A percentile compares a stretch with the other conserved stretches of the same genome.
These are phyloP conservation scores for Dolichallabes microphthalmus DNA, from an alignment of 2,113 vertebrate genomes.

Conservation along the genomic window DNA sequence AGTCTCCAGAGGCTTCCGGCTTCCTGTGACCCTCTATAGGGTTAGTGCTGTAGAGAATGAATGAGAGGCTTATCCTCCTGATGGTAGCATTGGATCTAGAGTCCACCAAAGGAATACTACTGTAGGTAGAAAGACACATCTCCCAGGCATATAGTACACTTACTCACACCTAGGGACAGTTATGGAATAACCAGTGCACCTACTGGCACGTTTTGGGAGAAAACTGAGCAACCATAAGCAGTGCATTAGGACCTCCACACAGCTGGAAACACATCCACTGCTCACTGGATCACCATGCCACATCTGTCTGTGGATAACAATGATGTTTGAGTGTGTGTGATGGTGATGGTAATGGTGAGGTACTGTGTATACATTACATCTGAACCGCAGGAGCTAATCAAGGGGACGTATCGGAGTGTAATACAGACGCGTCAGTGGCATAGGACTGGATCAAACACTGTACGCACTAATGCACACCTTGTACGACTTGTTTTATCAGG, in stretches of 20 bases:
- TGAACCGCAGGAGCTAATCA: neutral
- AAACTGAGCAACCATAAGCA: neutral
- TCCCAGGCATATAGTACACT: neutral
- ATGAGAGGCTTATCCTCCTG: neutral
- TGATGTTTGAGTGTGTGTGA: neutral
- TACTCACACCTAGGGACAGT: neutral
- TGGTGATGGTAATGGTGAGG: too few species aligned
- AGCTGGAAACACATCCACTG: too few species aligned
- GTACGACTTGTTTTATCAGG: conserved; percentile 2
- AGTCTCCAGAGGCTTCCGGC: too few species aligned
- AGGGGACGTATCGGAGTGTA: neutral
- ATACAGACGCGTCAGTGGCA: neutral
- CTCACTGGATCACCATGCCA: neutral
- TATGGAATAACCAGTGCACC: neutral
- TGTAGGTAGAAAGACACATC: neutral
- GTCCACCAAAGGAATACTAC: neutral
- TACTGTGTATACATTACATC: neutral
- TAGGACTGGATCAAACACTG: neutral
- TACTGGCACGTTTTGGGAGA: neutral
- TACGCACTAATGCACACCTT: neutral
- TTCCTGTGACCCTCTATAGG: too few species aligned
- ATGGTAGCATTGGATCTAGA: too few species aligned
- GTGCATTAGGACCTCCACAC: neutral
- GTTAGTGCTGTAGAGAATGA: too few species aligned
- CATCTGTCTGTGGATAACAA: neutral